phyloP scores from a whole-genome alignment of 2,113 vertebrate genomes.

The Thryonomys swinderianus region DNA sequence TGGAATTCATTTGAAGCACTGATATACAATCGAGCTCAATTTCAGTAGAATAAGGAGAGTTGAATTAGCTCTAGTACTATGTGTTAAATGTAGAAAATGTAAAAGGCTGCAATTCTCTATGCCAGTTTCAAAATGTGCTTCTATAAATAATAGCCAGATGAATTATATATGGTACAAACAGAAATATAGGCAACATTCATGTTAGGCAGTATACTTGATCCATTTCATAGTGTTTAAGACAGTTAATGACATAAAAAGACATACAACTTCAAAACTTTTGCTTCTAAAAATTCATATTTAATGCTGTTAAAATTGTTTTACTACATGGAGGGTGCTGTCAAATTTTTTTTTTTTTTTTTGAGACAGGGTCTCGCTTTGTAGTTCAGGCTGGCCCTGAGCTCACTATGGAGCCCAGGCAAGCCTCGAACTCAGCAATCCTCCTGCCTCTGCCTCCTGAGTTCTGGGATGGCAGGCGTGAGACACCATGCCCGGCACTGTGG shows the following conservation, averaged over 20 bases:
- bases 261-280: constrained; percentile 21
- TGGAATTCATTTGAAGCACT: constrained; percentile 79
- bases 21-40: constrained; percentile 80
- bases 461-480: too few relatives aligned
- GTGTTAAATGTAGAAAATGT: constrained; percentile 68
- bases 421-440: too few relatives aligned
- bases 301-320: constrained; percentile 33
- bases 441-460: too few relatives aligned
- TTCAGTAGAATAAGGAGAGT: constrained; percentile 75
- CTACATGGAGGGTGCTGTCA: constrained; percentile 36
- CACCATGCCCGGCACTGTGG: too few relatives aligned
- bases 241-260: neutral
- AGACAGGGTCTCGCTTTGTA: too few relatives aligned
- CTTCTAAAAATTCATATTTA: constrained; percentile 33
- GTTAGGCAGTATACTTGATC: constrained; percentile 8
- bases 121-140: constrained; percentile 71
- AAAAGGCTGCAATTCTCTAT: constrained; percentile 64
- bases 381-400: too few relatives aligned
- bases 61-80: constrained; percentile 73
- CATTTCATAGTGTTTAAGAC: constrained; percentile 30
- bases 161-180: constrained; percentile 65
- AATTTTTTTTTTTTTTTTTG: too few relatives aligned
- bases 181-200: neutral
- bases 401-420: too few relatives aligned
- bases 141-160: constrained; percentile 65